Evolutionary conservation across 2,113 vertebrate genomes (phyloP).

Genomic region (Malurus elegans): DNA sequence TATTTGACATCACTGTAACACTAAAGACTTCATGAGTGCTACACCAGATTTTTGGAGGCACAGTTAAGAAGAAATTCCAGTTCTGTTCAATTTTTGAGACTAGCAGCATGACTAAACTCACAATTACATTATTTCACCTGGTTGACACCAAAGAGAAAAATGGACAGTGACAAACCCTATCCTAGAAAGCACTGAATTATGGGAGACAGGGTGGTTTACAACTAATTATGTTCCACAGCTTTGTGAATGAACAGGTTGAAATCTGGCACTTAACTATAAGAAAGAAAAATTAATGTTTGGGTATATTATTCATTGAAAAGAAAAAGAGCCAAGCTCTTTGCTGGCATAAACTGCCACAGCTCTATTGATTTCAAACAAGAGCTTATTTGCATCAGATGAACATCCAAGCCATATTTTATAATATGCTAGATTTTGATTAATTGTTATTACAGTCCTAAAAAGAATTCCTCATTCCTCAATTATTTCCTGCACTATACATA

Average conservation of each 20-base stretch:
- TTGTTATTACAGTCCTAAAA: not conserved
- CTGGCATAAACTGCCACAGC: not conserved
- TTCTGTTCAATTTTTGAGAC: not conserved
- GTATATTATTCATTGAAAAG: slow-evolving; percentile 13
- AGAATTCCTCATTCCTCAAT: not conserved
- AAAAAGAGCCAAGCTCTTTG: not conserved
- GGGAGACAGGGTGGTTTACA: not conserved
- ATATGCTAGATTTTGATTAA: slow-evolving; percentile 18
- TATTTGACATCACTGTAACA: not conserved
- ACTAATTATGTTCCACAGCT: not conserved
- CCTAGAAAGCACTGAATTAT: not conserved
- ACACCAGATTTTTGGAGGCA: not conserved
- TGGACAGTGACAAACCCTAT: not conserved
- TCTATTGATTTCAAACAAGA: slow-evolving; percentile 41
- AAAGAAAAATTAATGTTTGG: slow-evolving; percentile 5
- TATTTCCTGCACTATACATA: not conserved
- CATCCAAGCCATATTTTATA: slow-evolving; percentile 20
- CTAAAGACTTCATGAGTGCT: not conserved
- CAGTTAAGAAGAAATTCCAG: not conserved
- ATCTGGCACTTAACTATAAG: not conserved
- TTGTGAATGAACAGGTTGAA: slow-evolving; percentile 12
- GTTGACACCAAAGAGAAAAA: not conserved
- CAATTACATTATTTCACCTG: not conserved
- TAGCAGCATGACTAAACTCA: not conserved
- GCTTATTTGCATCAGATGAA: slow-evolving; percentile 17